Evolutionary conservation across 2,797 vertebrate genomes (phyloP).

Genomic region (Remorina albescens): DNA sequence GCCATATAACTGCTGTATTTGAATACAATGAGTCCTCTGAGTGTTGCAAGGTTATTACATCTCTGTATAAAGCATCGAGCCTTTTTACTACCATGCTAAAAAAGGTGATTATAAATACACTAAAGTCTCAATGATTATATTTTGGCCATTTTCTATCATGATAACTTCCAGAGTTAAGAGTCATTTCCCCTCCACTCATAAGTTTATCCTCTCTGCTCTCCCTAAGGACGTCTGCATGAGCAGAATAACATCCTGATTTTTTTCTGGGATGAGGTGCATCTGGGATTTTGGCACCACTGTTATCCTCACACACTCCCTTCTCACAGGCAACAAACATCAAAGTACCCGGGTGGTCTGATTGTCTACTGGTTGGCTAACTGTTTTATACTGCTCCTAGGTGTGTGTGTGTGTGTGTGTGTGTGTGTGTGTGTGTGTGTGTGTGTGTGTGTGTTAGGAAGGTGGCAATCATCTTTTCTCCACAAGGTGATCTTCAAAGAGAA

Average conservation of each 20-base stretch:
- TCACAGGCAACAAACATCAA: slow-evolving; percentile 72
- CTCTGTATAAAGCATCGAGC: slow-evolving; percentile 22
- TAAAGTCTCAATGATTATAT: slow-evolving; percentile 34
- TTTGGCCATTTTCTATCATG: slow-evolving; percentile 68
- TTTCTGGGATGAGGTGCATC: slow-evolving; percentile 59
- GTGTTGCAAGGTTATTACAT: slow-evolving; percentile 38
- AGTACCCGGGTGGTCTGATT: slow-evolving; percentile 74
- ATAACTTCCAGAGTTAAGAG: slow-evolving; percentile 73
- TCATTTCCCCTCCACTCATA: slow-evolving; percentile 62
- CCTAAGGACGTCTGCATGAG: slow-evolving; percentile 76
- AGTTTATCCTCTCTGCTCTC: slow-evolving; percentile 58
- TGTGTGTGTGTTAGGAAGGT: slow-evolving; percentile 67
- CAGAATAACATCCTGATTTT: slow-evolving; percentile 82
- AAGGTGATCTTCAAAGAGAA: slow-evolving; percentile 67
- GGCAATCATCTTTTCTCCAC: slow-evolving; percentile 60
- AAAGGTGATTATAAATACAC: slow-evolving; percentile 55
- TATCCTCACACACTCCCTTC: slow-evolving; percentile 45
- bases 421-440: slow-evolving; percentile 47
- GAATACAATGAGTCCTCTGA: slow-evolving; percentile 65
- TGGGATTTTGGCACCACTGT: slow-evolving; percentile 62
- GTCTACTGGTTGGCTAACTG: slow-evolving; percentile 57
- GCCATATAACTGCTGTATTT: slow-evolving; percentile 33
- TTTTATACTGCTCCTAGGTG: slow-evolving; percentile 69
- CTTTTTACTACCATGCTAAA: slow-evolving; percentile 40
- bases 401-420: slow-evolving; percentile 54